These are phyloP conservation scores for Mylabris sibirica DNA, from an alignment of 2,888 invertebrate species.

Conservation along the genomic window DNA sequence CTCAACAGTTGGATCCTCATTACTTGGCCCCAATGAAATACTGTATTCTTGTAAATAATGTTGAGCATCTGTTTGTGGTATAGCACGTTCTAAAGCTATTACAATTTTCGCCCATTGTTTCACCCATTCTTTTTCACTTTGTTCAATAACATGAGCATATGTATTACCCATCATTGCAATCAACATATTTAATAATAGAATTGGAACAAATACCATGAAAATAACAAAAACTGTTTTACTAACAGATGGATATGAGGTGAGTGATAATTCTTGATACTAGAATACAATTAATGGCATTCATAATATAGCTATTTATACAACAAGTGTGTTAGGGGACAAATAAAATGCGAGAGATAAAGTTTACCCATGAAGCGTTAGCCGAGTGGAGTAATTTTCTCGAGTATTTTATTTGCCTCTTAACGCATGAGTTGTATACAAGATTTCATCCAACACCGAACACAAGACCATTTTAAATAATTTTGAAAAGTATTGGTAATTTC, in stretches of 20 bases:
- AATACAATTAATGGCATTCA: no score
- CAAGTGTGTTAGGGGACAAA: no score
- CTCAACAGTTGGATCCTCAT: constrained; percentile 79
- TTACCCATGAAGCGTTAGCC: no score
- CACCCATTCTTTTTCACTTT: constrained; percentile 99
- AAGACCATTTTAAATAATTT: no score
- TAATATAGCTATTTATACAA: no score
- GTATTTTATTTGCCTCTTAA: no score
- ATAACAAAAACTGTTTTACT: constrained; percentile 96
- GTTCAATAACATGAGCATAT: constrained; percentile 96
- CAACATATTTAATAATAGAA: constrained; percentile 93
- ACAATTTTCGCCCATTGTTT: constrained; percentile 99
- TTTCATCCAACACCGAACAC: no score
- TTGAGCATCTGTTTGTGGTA: constrained; percentile 88
- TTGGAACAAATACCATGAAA: constrained; percentile 98
- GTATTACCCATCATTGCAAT: constrained; percentile 99
- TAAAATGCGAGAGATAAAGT: no score
- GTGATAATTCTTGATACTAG: constrained; percentile 90
- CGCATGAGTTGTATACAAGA: no score
- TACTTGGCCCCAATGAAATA: constrained; percentile 85
- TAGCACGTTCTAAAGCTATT: constrained; percentile 92
- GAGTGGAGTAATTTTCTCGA: no score
- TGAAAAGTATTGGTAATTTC: no score
- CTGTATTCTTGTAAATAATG: constrained; percentile 94
- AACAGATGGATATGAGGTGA: constrained; percentile 89